Evolutionary conservation across 2,797 vertebrate genomes (phyloP), one percentile per base, ranked within the genome.

Genomic region (Denticeps clupeoides): DNA sequence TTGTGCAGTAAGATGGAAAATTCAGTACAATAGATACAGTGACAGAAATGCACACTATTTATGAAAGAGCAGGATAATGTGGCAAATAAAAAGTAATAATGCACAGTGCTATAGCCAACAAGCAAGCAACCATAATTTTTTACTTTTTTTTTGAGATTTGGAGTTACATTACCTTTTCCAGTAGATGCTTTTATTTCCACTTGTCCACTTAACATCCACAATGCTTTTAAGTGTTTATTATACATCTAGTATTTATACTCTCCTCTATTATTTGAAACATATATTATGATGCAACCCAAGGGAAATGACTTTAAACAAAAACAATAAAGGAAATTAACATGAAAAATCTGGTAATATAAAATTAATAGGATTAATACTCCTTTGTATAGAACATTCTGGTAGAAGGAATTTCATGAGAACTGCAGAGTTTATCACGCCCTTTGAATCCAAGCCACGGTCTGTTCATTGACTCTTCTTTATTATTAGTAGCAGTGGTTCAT

Each of bases 1-100:
- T 89, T 90, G 88, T 89, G 88, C 88, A 88, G 83, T 82, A 83
- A 38, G 83, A 85, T 91, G 89, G 89, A 84, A 76, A 78, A 76
- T 69, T 38, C 35, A 38, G 89, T 88, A 92, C 86, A 88, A 87
- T 87, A 85, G 79, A 85, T 87, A 91, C 88, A 87, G 87, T 84
- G 86, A 92, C 85, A 84, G 82, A 87, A 86, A 87, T 87, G 88
- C 88, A 82, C 87, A 89, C 84, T 87, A 89, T 86, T 88, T 92
- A 90, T 89, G 87, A 89, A 90, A 93, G 66, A 91, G 89, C 87
- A 79, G 63, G 82, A 78, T 78, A 85, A 87, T 82, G 82, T 84
- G 84, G 87, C 84, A 83, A 49, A 47, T 26, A 48, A 44, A 55
- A 47, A 80, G 86, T 83, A 79, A 84, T 81, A 85, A 89, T 83